Evolutionary conservation across 2,797 vertebrate genomes (phyloP), one percentile per base, ranked within the genome.

Genomic region (Phalanger gymnotis): DNA sequence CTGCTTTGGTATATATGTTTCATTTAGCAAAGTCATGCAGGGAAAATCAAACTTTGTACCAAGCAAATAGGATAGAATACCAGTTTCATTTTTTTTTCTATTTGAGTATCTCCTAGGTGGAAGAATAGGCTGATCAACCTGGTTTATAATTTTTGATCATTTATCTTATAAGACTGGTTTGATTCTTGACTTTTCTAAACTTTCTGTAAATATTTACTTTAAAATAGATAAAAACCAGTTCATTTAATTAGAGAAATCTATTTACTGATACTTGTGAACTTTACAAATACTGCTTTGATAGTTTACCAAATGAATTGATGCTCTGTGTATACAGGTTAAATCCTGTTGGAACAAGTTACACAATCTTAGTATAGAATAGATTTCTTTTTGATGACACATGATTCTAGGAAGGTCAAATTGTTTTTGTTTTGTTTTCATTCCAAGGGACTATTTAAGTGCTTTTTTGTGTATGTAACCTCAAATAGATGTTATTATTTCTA

Each of bases 121-220:
- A 51, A 87, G 40, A 87, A 87, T 87, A 87, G 40, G 40, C 73
- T 51, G 13, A 87, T 40, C 16, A 27, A 87, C 40, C 22, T 87
- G 9, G 9, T 87, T 87, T 87, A 51, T 87, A 51, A 87, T 87
- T 87, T 81, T 81, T 47, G 40, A 22, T 57, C 56, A 57, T 9
- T n/a, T 57, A 28, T 57, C 30, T 57, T 30, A 11, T 57, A 30
- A 57, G 56, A 87, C 22, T 87, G 73, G 25, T 40, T 93, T 96
- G n/a, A 58, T 31, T 92, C 19, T 31, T 92, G 11, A 31, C 11
- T 93, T 95, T 47, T 81, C 81, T 87, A 92, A 93, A 66, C 3
- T 90, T 96, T 93, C 34, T 96, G 34, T 93, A n/a, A 55, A 55
- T 93, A 90, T 94, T 94, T 95, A 14, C 56, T 96, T 96, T 96